Evolutionary conservation across 1,140 invertebrate species (phyloP).

Genomic region (Phocides pigmalion): DNA sequence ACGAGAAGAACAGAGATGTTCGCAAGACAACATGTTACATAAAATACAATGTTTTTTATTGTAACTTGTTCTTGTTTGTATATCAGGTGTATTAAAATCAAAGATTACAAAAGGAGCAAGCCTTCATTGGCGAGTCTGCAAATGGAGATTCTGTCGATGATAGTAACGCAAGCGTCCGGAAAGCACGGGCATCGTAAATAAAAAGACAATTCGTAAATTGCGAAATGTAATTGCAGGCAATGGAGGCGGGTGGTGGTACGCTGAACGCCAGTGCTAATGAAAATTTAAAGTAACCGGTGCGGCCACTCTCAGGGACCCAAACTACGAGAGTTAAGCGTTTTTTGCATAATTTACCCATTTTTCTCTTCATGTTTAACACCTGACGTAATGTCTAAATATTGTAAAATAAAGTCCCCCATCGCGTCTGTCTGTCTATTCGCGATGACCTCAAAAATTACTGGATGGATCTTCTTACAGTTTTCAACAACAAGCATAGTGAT

Average conservation of each 20-base stretch:
- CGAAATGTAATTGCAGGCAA: constrained; percentile 69
- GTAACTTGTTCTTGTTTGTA: too few relatives aligned
- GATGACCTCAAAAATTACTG: too few relatives aligned
- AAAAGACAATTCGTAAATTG: constrained; percentile 66
- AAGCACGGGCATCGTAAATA: constrained; percentile 51
- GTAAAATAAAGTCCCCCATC: too few relatives aligned
- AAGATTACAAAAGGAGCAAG: background rate
- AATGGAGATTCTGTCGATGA: constrained; percentile 19
- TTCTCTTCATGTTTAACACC: too few relatives aligned
- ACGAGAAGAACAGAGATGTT: too few relatives aligned
- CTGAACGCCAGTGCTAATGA: constrained; percentile 62
- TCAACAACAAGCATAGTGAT: too few relatives aligned
- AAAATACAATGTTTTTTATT: too few relatives aligned
- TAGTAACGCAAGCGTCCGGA: constrained; percentile 40
- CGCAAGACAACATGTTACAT: too few relatives aligned
- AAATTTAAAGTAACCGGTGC: constrained; percentile 76
- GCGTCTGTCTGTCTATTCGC: too few relatives aligned
- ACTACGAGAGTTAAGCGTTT: constrained; percentile 28
- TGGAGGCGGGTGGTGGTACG: constrained; percentile 48
- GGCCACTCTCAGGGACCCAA: constrained; percentile 27
- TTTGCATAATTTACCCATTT: background rate
- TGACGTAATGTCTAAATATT: too few relatives aligned
- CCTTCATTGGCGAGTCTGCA: background rate
- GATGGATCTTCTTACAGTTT: too few relatives aligned
- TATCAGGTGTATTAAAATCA: background rate